Evolutionary conservation across 2,888 invertebrate species (phyloP), one percentile per base, ranked within the genome.

Genomic region (Heteromyza rotundicornis): DNA sequence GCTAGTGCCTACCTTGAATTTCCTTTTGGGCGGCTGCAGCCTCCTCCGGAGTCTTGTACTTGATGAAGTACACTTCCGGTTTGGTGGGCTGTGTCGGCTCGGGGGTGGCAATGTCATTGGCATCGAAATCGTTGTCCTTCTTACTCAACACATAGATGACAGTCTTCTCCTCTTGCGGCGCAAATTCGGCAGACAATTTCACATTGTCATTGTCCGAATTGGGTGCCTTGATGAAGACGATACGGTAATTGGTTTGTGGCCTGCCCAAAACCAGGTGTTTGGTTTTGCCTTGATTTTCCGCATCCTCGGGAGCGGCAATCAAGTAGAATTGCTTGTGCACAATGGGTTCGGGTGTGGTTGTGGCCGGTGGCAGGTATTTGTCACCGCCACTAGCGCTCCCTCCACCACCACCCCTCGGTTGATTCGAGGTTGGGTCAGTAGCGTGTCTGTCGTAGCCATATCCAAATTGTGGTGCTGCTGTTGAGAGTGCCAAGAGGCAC

Each of bases 181-280:
- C 75, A 50, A 70, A 75, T 67, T 74, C 73, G 2, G 74, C 76
- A 0, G 74, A 69, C 22, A 74, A 64, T 56, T 73, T 73, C 2
- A 78, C 74, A 47, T 77, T 77, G 61, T 77, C 70, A 17, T 62
- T 72, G 58, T 74, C 72, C 2, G 76, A 71, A 0, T 77, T 71
- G 27, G 82, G 82, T 19, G 81, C 79, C 71, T 80, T 82, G 61
- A 82, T 82, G 68, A 82, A 82, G 1, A 82, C 77, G 19, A 82
- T 77, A 1, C 81, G 80, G 57, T 81, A 82, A 62, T 77, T 79
- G 67, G 77, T 80, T 60, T 82, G 82, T 0, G 79, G 75, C 5
- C 78, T 76, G 1, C 82, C 82, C 63, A 81, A 71, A 32, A 77
- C 71, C 64, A 81, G 70, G 44, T 79, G 79, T 67, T 80, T 80